These are phyloP conservation scores for Enhydra lutris DNA, from an alignment of 2,113 vertebrate genomes.

Conservation along the genomic window DNA sequence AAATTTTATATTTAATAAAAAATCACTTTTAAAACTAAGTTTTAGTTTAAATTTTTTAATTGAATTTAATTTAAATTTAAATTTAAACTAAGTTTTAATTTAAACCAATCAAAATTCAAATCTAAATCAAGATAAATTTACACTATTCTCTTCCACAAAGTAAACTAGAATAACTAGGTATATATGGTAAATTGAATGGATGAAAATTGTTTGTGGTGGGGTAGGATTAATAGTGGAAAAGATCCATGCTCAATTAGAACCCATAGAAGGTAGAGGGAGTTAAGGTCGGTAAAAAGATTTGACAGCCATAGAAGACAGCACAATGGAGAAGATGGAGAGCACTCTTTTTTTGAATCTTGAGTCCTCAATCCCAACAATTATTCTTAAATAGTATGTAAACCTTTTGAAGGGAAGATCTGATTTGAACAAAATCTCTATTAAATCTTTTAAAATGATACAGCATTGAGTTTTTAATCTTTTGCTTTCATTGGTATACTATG, in stretches of 20 bases:
- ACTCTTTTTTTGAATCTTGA: not conserved
- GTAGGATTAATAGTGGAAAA: not conserved
- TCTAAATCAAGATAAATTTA: slow-evolving; percentile 9
- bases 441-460: not conserved
- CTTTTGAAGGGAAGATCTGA: not conserved
- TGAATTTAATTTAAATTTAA: no score
- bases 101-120: not conserved
- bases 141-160: not conserved
- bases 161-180: not conserved
- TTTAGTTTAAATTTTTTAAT: not conserved
- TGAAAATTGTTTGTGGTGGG: not conserved
- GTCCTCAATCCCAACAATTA: not conserved
- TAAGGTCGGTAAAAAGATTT: not conserved
- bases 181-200: not conserved
- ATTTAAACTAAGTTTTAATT: not conserved
- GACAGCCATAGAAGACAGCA: not conserved
- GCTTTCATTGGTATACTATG: not conserved
- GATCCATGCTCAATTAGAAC: not conserved
- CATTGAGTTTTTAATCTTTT: not conserved
- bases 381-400: not conserved
- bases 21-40: slow-evolving; percentile 32
- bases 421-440: not conserved
- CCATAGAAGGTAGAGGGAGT: not conserved
- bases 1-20: not conserved
- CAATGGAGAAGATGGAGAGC: not conserved